Percentiles rank a stretch among this genome's conserved stretches.
Evolutionary conservation across 2,888 invertebrate species (phyloP).

Genomic region (Drosophila suboccidentalis): DNA sequence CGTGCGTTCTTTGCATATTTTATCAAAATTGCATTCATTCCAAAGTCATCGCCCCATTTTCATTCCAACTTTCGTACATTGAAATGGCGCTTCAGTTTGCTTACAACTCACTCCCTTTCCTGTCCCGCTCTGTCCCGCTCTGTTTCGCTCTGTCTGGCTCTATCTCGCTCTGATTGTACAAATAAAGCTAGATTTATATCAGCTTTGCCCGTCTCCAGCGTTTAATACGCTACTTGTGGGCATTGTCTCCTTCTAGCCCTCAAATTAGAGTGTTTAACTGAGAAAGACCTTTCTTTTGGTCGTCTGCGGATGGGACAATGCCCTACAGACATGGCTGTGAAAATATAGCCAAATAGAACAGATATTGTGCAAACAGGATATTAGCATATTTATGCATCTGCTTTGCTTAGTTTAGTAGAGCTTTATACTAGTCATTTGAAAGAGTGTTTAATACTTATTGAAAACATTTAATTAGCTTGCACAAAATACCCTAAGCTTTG

Average conservation of each 20-base stretch:
- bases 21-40: slow-evolving; percentile 75
- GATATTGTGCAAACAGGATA: slow-evolving; percentile 6
- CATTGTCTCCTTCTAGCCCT: slow-evolving; percentile 36
- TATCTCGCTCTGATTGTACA: slow-evolving; percentile 7
- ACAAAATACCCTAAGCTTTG: neutral
- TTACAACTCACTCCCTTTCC: slow-evolving; percentile 19
- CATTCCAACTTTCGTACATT: slow-evolving; percentile 48
- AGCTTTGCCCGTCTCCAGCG: slow-evolving; percentile 36
- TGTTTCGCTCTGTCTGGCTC: neutral
- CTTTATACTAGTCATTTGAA: neutral
- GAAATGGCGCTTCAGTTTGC: slow-evolving; percentile 64
- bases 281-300: neutral
- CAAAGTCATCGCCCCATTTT: slow-evolving; percentile 50
- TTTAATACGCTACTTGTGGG: slow-evolving; percentile 33
- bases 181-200: slow-evolving; percentile 55
- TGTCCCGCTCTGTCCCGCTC: neutral
- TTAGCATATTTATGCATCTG: slow-evolving; percentile 19
- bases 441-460: no score
- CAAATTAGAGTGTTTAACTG: slow-evolving; percentile 42
- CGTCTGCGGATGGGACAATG: slow-evolving; percentile 6
- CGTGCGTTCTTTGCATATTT: slow-evolving; percentile 76
- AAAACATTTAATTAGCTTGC: slow-evolving; percentile 1
- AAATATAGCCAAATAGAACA: slow-evolving; percentile 7
- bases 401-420: slow-evolving; percentile 5
- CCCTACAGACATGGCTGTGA: neutral